Evolutionary conservation across 2,797 vertebrate species (phyloP).

Genomic region (Danionella dracula): DNA sequence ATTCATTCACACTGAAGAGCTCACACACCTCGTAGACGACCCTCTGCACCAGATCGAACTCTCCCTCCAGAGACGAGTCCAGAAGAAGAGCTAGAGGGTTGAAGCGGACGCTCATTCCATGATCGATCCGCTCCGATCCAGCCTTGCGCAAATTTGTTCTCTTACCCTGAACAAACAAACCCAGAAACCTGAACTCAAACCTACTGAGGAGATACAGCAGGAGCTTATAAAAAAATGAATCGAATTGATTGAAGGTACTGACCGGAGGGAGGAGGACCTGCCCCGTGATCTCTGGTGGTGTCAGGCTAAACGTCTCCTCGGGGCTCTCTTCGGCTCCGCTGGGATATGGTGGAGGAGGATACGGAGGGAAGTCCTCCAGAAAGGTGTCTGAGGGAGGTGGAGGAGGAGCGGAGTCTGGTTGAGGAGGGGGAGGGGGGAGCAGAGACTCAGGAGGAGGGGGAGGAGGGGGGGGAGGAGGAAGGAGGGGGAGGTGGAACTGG

Average conservation of each 20-base stretch:
- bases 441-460: slow-evolving; percentile 72
- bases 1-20: no score
- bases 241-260: slow-evolving; percentile 50
- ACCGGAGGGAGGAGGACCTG: slow-evolving; percentile 89
- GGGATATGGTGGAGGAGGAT: slow-evolving; percentile 91
- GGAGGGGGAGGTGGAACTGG: slow-evolving; percentile 54
- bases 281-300: slow-evolving; percentile 89
- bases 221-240: no score
- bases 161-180: slow-evolving; percentile 74
- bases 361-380: slow-evolving; percentile 90
- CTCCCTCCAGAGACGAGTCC: slow-evolving; percentile 95
- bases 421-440: slow-evolving; percentile 62
- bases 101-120: slow-evolving; percentile 92
- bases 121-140: slow-evolving; percentile 85
- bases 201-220: no score
- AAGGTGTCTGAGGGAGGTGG: slow-evolving; percentile 73
- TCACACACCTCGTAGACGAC: slow-evolving; percentile 82
- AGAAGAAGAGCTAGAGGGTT: slow-evolving; percentile 91
- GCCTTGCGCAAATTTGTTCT: slow-evolving; percentile 91
- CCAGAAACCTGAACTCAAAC: no score
- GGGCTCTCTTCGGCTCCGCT: slow-evolving; percentile 81
- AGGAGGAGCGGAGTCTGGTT: slow-evolving; percentile 45
- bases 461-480: slow-evolving; percentile 59
- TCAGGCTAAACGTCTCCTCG: slow-evolving; percentile 83
- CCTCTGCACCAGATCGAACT: slow-evolving; percentile 94